Evolutionary conservation across 2,888 invertebrate genomes (phyloP).

Genomic region (Ptilodon capucinus): DNA sequence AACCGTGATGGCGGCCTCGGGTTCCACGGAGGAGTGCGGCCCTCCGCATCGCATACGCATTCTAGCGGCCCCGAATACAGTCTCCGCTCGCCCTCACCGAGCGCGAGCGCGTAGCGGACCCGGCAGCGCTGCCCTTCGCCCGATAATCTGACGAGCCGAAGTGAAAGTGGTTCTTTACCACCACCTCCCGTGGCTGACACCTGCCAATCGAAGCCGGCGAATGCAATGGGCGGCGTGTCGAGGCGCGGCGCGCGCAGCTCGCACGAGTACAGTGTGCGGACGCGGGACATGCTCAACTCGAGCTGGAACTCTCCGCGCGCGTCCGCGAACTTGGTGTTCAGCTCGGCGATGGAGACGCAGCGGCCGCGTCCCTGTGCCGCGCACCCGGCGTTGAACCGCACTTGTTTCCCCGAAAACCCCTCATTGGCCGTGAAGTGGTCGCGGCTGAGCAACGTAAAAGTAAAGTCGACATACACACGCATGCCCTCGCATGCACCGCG

Average conservation of each 20-base stretch:
- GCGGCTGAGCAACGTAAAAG: constrained; percentile 90
- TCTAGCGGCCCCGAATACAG: constrained; percentile 87
- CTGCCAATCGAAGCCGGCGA: constrained; percentile 93
- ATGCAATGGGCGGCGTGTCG: constrained; percentile 84
- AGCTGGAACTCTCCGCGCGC: constrained; percentile 91
- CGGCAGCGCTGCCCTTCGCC: constrained; percentile 91
- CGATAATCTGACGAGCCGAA: constrained; percentile 88
- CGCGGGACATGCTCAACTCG: constrained; percentile 89
- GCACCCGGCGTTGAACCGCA: constrained; percentile 85
- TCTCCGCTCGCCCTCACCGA: constrained; percentile 86
- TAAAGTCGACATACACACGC: constrained; percentile 90
- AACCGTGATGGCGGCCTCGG: constrained; percentile 85
- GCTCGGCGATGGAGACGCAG: constrained; percentile 87
- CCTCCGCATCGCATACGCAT: constrained; percentile 87
- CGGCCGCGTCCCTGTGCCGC: constrained; percentile 89
- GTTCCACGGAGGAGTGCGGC: constrained; percentile 87
- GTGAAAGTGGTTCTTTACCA: constrained; percentile 78
- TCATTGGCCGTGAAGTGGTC: constrained; percentile 93
- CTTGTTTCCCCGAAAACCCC: constrained; percentile 89
- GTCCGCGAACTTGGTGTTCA: constrained; percentile 88
- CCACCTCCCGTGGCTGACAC: constrained; percentile 84
- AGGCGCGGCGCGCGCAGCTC: constrained; percentile 85
- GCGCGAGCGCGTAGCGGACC: constrained; percentile 86
- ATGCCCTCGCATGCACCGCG: constrained; percentile 89
- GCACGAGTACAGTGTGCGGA: constrained; percentile 88